Percentiles rank a stretch among this genome's conserved stretches.
Evolutionary conservation across 2,113 vertebrate species (phyloP).

Genomic region (Chamaea fasciata): DNA sequence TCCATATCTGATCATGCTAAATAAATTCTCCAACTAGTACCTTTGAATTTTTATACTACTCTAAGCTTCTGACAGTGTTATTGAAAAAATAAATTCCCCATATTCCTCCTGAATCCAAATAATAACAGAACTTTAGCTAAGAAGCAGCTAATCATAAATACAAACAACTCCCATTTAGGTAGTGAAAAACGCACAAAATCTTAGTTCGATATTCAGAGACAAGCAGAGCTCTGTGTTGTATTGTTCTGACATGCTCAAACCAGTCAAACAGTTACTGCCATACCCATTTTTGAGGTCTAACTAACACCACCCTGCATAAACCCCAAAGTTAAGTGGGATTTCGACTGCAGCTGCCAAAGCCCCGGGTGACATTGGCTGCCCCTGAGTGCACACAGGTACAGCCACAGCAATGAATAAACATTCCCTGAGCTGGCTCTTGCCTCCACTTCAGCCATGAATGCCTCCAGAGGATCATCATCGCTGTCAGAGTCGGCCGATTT

Average conservation of each 20-base stretch:
- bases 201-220: background rate
- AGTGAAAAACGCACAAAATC: background rate
- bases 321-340: background rate
- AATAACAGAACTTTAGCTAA: background rate
- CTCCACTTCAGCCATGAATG: constrained; percentile 99
- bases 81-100: background rate
- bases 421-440: constrained; percentile 55
- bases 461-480: constrained; percentile 95
- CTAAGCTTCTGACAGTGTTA: background rate
- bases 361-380: background rate
- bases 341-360: background rate
- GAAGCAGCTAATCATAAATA: background rate
- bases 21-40: background rate
- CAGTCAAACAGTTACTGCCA: background rate
- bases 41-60: background rate
- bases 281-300: background rate
- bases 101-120: background rate
- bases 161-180: background rate
- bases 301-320: background rate
- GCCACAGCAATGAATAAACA: background rate
- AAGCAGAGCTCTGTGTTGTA: background rate
- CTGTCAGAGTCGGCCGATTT: constrained; percentile 88
- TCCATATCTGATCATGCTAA: background rate
- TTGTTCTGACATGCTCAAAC: background rate
- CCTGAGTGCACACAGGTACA: background rate